Percentiles rank a stretch among this genome's conserved stretches.
These are phyloP conservation scores for Anabacerthia variegaticeps DNA, from an alignment of 2,797 vertebrate genomes.

Conservation along the genomic window DNA sequence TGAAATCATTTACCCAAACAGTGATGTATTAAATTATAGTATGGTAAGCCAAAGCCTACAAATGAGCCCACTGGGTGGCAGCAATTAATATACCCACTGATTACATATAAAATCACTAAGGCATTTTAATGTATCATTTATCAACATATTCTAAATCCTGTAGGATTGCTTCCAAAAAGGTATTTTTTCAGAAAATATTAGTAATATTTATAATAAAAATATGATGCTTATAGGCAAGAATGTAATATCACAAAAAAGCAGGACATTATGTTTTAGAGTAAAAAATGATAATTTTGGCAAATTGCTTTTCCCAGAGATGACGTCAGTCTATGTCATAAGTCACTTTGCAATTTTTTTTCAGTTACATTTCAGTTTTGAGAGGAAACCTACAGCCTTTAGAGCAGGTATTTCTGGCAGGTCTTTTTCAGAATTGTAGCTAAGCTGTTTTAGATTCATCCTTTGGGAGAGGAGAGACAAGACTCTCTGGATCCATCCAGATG, in stretches of 20 bases:
- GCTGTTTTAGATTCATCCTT: neutral
- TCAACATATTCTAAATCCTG: neutral
- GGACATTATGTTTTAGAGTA: neutral
- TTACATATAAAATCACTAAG: neutral
- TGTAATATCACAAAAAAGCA: neutral
- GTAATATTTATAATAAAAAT: neutral
- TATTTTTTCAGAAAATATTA: neutral
- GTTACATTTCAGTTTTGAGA: neutral
- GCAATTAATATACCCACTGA: constrained; percentile 32
- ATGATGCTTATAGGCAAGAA: neutral
- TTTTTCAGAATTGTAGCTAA: neutral
- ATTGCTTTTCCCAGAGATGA: neutral
- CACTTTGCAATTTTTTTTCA: neutral
- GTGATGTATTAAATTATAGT: constrained; percentile 6
- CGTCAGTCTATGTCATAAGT: neutral
- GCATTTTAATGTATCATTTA: neutral
- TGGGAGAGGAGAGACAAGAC: neutral
- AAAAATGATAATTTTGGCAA: neutral
- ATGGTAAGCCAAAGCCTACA: constrained; percentile 17
- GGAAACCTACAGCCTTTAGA: neutral
- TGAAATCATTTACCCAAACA: constrained; percentile 44
- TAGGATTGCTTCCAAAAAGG: neutral
- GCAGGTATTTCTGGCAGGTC: neutral
- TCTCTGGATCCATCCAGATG: neutral
- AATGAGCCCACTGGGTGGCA: constrained; percentile 5